phyloP scores from a whole-genome alignment of 1,140 invertebrate species.

The Panagrolaimus sp. region DNA sequence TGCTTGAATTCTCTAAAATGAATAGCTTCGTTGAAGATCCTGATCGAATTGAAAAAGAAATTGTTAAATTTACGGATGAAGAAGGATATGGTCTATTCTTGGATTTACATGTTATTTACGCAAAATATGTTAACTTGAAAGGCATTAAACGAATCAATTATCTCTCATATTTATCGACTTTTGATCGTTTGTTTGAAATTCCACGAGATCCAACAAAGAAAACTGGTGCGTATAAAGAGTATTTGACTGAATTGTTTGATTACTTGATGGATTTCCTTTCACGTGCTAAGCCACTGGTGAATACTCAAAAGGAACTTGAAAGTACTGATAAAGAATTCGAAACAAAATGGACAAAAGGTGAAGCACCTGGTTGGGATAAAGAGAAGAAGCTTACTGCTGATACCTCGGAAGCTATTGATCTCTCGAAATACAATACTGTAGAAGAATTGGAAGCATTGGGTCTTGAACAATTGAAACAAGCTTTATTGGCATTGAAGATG shows the following conservation, averaged over 20 bases:
- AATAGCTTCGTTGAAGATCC: constrained; percentile 54
- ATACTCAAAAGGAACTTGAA: constrained; percentile 67
- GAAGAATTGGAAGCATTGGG: constrained; percentile 89
- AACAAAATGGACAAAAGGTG: constrained; percentile 78
- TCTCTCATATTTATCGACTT: constrained; percentile 83
- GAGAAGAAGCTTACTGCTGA: constrained; percentile 88
- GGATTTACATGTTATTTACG: constrained; percentile 94
- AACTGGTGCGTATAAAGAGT: constrained; percentile 62
- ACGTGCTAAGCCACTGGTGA: constrained; percentile 82
- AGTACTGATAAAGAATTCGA: constrained; percentile 69
- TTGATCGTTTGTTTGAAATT: constrained; percentile 96
- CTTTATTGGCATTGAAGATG: constrained; percentile 87
- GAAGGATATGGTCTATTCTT: constrained; percentile 98
- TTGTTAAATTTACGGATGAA: constrained; percentile 95
- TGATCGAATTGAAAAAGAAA: constrained; percentile 49
- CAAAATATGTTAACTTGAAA: constrained; percentile 91
- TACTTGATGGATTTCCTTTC: constrained; percentile 80
- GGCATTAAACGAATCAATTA: constrained; percentile 95
- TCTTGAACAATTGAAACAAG: constrained; percentile 91
- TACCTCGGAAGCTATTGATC: constrained; percentile 84
- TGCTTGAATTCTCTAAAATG: constrained; percentile 51
- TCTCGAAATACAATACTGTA: constrained; percentile 89
- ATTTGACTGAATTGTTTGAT: constrained; percentile 75
- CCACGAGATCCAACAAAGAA: constrained; percentile 64
- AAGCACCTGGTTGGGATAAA: constrained; percentile 85